Evolutionary conservation across 1,140 invertebrate genomes (phyloP), one percentile per base, ranked within the genome.

Genomic region (Lutraria rhynchaena): DNA sequence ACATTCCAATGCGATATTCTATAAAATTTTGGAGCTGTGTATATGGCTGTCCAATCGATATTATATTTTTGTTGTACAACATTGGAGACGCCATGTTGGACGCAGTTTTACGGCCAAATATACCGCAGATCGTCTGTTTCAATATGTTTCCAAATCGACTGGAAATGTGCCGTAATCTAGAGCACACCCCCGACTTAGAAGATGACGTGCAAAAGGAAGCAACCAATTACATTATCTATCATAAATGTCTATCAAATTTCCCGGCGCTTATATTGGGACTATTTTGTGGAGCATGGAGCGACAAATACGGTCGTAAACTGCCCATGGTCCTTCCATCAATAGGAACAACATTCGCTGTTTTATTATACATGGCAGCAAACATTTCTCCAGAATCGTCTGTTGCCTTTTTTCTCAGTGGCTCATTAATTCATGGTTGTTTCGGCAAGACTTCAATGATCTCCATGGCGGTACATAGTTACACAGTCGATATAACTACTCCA

Each of bases 201-300:
- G 81, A 84, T 57, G 81, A 83, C 3, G 85, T 91, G 0, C 90
- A 91, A 60, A 84, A 80, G 73, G 41, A 77, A 24, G 85, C 89
- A 9, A 88, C 89, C 5, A 83, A 83, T 33, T 89, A 89, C 60
- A 81, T 90, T 11, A 85, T 91, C n/a, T 71, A 82, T 31, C 87
- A 89, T 65, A 88, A 89, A 75, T 78, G 88, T 35, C 67, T 90
- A 22, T 82, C 89, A 3, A 90, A 90, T 61, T 65, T 87, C 11
- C 90, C 90, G 17, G 89, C 90, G 2, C 57, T 90, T 17, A 77
- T 89, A 24, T 60, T 91, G 15, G 85, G 86, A 19, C 80, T 91
- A 61, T 91, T 90, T 74, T 89, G 88, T 71, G 90, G 90, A 24
- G 87, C 89, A 1, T 91, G 90, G 90, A 91, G 90, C 73, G 90